Conservation (phyloP, 2,888 invertebrate species). For the Limenitis camilla region DNA sequence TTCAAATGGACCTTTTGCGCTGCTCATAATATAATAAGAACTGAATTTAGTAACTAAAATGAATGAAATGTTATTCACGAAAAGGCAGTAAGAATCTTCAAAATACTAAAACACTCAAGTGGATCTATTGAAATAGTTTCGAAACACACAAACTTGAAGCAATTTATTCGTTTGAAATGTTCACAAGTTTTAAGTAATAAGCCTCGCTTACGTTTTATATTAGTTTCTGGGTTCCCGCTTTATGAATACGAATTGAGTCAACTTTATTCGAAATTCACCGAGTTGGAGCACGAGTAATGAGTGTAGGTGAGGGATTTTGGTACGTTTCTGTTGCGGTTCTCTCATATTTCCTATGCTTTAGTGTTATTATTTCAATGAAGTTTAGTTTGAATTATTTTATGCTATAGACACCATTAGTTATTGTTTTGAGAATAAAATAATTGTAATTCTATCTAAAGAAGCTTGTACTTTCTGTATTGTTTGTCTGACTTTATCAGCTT, state of each 20-base stretch:
- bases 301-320: slow-evolving; percentile 8
- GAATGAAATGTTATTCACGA: slow-evolving; percentile 2
- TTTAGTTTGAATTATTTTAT: too few relatives aligned
- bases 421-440: too few relatives aligned
- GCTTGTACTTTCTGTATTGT: too few relatives aligned
- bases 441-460: too few relatives aligned
- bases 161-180: slow-evolving; percentile 35
- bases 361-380: too few relatives aligned
- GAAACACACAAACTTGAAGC: slow-evolving; percentile 26
- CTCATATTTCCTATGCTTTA: too few relatives aligned
- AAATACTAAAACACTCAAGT: slow-evolving; percentile 6
- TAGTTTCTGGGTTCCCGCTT: slow-evolving; percentile 35
- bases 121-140: slow-evolving; percentile 21
- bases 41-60: not conserved
- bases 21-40: too few relatives aligned
- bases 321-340: not conserved
- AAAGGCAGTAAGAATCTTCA: slow-evolving; percentile 5
- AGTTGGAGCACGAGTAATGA: slow-evolving; percentile 17
- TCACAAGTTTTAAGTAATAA: slow-evolving; percentile 35
- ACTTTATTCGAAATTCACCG: slow-evolving; percentile 30
- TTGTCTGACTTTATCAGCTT: too few relatives aligned
- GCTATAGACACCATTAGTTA: too few relatives aligned
- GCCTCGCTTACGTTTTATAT: slow-evolving; percentile 37
- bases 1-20: too few relatives aligned
- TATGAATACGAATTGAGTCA: slow-evolving; percentile 36